Evolutionary conservation across 2,888 invertebrate genomes (phyloP).

Genomic region (Hermaeophaga mercurialis): DNA sequence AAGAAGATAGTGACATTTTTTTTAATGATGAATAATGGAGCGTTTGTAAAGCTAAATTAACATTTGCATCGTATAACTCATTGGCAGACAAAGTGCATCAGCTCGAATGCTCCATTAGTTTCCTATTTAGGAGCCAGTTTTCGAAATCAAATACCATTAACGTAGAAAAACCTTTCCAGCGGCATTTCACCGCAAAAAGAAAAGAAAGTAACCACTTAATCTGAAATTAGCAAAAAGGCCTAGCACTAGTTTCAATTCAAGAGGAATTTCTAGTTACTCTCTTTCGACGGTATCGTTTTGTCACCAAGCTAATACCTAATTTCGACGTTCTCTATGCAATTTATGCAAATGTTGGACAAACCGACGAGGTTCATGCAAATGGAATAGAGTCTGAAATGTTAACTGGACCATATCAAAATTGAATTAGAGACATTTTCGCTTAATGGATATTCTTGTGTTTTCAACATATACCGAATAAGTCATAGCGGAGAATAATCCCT

Average conservation of each 20-base stretch:
- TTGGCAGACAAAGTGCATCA: no score
- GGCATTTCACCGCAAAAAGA: neutral
- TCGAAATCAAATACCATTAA: no score
- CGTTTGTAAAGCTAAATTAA: no score
- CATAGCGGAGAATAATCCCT: no score
- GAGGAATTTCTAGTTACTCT: constrained; percentile 18
- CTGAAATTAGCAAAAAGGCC: neutral
- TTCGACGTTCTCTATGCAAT: constrained; percentile 22
- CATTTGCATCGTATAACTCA: no score
- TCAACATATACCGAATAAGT: no score
- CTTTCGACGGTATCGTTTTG: constrained; percentile 22
- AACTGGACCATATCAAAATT: constrained; percentile 6
- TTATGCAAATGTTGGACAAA: constrained; percentile 27
- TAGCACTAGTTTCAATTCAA: constrained; percentile 14
- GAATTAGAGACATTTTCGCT: constrained; percentile 1
- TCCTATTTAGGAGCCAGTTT: no score
- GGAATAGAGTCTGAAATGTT: constrained; percentile 7
- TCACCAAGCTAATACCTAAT: constrained; percentile 27
- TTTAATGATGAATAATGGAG: no score
- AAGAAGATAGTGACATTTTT: no score
- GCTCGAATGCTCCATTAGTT: no score
- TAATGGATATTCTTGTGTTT: no score
- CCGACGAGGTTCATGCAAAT: constrained; percentile 4
- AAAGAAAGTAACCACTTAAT: constrained; percentile 4
- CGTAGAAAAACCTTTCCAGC: no score